These are phyloP conservation scores for Watsonalla binaria DNA, from an alignment of 2,888 invertebrate species.

Conservation along the genomic window DNA sequence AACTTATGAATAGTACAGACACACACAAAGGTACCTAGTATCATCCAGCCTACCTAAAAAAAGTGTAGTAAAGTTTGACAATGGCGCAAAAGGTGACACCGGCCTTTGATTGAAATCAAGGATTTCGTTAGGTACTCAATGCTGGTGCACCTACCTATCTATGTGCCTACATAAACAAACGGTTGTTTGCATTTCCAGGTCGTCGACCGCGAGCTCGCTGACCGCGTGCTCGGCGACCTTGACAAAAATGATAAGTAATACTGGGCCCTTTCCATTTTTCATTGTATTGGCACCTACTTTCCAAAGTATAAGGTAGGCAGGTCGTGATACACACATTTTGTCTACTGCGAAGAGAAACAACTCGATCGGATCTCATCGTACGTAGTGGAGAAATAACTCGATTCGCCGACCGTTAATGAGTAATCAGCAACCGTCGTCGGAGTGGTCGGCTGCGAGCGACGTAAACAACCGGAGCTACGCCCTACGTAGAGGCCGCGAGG, in stretches of 20 bases:
- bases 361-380: slow-evolving; percentile 2
- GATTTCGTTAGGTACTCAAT: too few relatives aligned
- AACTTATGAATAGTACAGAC: too few relatives aligned
- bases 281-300: slow-evolving; percentile 10
- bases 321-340: too few relatives aligned
- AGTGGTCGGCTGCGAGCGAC: slow-evolving; percentile 29
- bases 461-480: slow-evolving; percentile 56
- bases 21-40: too few relatives aligned
- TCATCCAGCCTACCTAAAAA: too few relatives aligned
- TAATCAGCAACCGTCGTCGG: slow-evolving; percentile 38
- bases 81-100: too few relatives aligned
- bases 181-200: slow-evolving; percentile 45
- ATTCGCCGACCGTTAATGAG: slow-evolving; percentile 54
- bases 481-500: slow-evolving; percentile 40
- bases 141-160: too few relatives aligned
- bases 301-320: slow-evolving; percentile 11
- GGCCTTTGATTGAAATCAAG: too few relatives aligned
- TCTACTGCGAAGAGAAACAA: too few relatives aligned
- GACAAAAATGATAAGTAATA: slow-evolving; percentile 25
- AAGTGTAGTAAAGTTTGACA: too few relatives aligned
- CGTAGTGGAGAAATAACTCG: slow-evolving; percentile 19
- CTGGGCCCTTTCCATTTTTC: slow-evolving; percentile 33
- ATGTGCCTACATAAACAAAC: too few relatives aligned
- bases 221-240: slow-evolving; percentile 28
- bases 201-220: slow-evolving; percentile 38